Evolutionary conservation across 64 coral and sea anemone species (phyloP).

Genomic region (Orbicella faveolata): DNA sequence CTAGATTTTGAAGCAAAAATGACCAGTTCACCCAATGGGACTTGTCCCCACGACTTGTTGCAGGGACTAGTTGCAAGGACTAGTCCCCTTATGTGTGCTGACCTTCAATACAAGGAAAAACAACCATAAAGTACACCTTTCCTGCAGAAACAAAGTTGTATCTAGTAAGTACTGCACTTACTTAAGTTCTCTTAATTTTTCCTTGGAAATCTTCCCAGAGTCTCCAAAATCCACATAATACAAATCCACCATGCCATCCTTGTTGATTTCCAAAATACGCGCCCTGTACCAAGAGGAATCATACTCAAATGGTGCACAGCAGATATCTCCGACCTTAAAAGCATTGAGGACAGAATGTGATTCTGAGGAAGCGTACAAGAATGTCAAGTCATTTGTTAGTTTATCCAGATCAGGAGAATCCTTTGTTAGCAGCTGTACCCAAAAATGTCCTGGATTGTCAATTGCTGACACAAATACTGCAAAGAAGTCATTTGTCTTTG

Average conservation of each 20-base stretch:
- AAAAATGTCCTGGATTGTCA: constrained; percentile 61
- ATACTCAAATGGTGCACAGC: constrained; percentile 49
- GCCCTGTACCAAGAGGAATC: constrained; percentile 69
- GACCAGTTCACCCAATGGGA: too few species aligned
- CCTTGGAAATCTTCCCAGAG: constrained; percentile 48
- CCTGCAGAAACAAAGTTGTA: too few species aligned
- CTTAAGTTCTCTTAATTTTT: constrained; percentile 61
- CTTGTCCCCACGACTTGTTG: too few species aligned
- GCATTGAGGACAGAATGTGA: constrained; percentile 31
- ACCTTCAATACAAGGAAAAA: neutral
- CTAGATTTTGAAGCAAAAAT: too few species aligned
- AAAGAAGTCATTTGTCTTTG: constrained; percentile 30
- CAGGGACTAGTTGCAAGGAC: too few species aligned
- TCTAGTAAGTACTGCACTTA: neutral
- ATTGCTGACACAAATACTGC: constrained; percentile 67
- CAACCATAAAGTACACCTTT: too few species aligned
- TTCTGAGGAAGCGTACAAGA: neutral
- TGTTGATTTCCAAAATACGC: constrained; percentile 44
- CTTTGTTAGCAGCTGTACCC: constrained; percentile 48
- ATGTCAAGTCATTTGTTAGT: constrained; percentile 33
- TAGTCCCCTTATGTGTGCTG: too few species aligned
- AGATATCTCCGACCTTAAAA: constrained; percentile 50
- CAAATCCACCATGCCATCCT: constrained; percentile 39
- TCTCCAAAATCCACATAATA: constrained; percentile 84
- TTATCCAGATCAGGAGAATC: constrained; percentile 52